Base-by-base conservation (phyloP, 2,113 vertebrate genomes). In the Sapayoa aenigma region DNA sequence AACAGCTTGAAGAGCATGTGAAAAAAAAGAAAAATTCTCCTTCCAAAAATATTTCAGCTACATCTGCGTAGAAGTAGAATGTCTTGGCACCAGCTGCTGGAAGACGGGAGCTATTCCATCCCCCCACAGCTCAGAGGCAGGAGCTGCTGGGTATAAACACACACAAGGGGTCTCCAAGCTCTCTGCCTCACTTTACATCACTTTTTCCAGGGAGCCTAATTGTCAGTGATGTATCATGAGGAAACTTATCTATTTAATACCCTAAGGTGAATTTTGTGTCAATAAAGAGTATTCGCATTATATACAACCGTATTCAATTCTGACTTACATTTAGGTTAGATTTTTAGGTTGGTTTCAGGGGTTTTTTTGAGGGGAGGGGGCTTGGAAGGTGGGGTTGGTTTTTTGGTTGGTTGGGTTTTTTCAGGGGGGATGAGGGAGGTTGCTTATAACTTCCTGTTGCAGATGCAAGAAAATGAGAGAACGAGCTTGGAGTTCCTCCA, bases 251-350 rank as follows among this genome's bases (percentile, higher is more conserved):
- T 63, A 50, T 62, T 69, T 50, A 65, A 37, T 25, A 52, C 7
- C 21, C 4, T 35, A 63, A 63, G 3, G 0, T 52, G 12, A 88
- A 50, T 23, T 65, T 67, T 0, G 0, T 10, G 22, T 19, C 52
- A 63, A n/a, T 53, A 49, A 42, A 60, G 9, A 74, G 8, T 17
- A 67, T 8, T 94, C 25, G 50, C 1, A 1, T 41, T 19, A 67
- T 2, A 58, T 3, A 41, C 42, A 71, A 67, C 15, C 1, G 4
- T 19, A 84, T 41, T 41, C 25, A 59, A 55, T 39, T 76, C 14
- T 66, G 41, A 84, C 11, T 33, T 0, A 0, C 9, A 21, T 39
- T 65, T 42, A 59, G 6, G 46, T 76, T 30, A 75, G 25, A 11
- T 13, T 35, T 58, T 81, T 28, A 8, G 31, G 42, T 13, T 22